Percentiles rank a stretch among this genome's conserved stretches.
Evolutionary conservation across 2,888 invertebrate genomes (phyloP).

Genomic region (Cheilosia grossa): DNA sequence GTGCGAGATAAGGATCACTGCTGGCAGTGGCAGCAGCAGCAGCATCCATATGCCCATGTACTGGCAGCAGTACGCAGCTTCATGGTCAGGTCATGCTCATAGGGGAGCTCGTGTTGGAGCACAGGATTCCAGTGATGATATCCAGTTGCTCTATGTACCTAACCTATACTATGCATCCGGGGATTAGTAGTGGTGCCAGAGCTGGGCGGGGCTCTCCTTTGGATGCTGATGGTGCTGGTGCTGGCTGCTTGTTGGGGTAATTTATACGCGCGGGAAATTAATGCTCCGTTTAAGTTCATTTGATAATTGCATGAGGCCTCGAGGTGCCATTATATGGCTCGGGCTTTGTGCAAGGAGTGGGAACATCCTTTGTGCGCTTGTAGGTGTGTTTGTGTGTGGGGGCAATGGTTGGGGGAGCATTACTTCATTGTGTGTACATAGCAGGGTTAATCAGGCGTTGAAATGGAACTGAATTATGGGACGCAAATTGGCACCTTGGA

Average conservation of each 20-base stretch:
- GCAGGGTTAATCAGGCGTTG: constrained; percentile 74
- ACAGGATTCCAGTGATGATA: constrained; percentile 32
- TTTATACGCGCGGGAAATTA: constrained; percentile 79
- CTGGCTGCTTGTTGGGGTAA: constrained; percentile 69
- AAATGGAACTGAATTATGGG: constrained; percentile 75
- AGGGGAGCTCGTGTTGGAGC: constrained; percentile 50
- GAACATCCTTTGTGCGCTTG: constrained; percentile 67
- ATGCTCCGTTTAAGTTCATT: constrained; percentile 82
- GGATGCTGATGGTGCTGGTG: constrained; percentile 15
- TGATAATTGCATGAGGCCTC: constrained; percentile 83
- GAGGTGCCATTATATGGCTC: constrained; percentile 80
- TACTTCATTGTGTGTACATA: constrained; percentile 75
- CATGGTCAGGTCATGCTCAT: constrained; percentile 68
- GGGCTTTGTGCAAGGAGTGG: constrained; percentile 73
- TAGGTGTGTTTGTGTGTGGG: constrained; percentile 39
- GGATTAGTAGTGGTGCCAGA: constrained; percentile 41
- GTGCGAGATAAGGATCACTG: constrained; percentile 72
- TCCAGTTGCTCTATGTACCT: constrained; percentile 55
- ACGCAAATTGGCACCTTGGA: constrained; percentile 75
- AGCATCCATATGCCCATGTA: constrained; percentile 55
- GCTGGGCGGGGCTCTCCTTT: constrained; percentile 72
- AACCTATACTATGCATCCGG: background rate
- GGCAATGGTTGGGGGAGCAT: constrained; percentile 73
- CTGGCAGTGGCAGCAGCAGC: constrained; percentile 21
- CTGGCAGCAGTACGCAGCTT: constrained; percentile 61